Evolutionary conservation across 2,113 vertebrate genomes (phyloP), one percentile per base, ranked within the genome.

Genomic region (Hypocryptadius cinnamomeus): DNA sequence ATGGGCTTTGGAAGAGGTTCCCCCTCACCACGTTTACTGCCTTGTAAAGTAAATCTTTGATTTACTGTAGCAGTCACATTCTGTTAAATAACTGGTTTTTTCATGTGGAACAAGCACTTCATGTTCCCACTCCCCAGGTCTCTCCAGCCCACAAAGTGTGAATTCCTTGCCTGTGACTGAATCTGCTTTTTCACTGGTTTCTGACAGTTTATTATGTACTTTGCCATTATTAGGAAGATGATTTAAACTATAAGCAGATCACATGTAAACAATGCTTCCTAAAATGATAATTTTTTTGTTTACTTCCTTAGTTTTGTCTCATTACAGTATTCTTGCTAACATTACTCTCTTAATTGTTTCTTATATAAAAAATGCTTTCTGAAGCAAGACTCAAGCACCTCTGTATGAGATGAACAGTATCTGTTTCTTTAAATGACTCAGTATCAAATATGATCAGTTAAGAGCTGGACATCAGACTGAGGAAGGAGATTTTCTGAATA

Each of bases 31-130:
- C 24, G 42, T 87, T 85, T 84, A 68, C 66, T 76, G 73, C 61
- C 85, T 65, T 81, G 37, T 69, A 53, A 92, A 86, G 51, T 47
- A 80, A 80, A 63, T 89, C 27, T 76, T 79, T 88, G 79, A 78
- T 90, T 94, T 90, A 33, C 31, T 83, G 64, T 51, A 66, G 68
- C 54, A 74, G 72, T 70, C 63, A 47, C 50, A 85, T 50, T 63
- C 47, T 80, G 47, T 92, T 88, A 71, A 72, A 68, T 53, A 78
- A 57, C 31, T 63, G 13, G 40, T 92, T 71, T 76, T 37, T 80
- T 82, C 6, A 2, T 72, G 63, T 73, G 69, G 37, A 54, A 35
- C 66, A 89, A 81, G 15, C 44, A 40, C 30, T 83, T 79, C 17
- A 44, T 68, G 28, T 74, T 76, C 48, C 83, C 13, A 72, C 15